Evolutionary conservation across 2,113 vertebrate genomes (phyloP).

Genomic region (Cyanoramphus novaezelandiae): DNA sequence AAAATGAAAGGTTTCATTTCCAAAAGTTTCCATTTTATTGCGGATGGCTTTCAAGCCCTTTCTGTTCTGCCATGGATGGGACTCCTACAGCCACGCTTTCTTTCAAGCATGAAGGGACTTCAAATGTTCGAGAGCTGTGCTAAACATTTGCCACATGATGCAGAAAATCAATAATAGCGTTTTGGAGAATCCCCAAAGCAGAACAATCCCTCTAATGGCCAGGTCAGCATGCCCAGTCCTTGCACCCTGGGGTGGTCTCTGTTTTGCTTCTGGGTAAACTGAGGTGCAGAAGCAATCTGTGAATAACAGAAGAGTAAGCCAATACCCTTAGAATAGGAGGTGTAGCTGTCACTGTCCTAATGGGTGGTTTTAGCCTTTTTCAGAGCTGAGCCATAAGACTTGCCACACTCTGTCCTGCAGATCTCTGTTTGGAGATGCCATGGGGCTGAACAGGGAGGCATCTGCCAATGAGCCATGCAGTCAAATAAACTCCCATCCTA

Average conservation of each 20-base stretch:
- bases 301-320: background rate
- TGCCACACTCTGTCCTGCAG: background rate
- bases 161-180: background rate
- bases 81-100: slow-evolving; percentile 31
- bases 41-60: background rate
- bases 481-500: background rate
- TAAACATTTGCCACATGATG: background rate
- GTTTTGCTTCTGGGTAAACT: background rate
- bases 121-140: background rate
- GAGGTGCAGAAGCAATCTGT: background rate
- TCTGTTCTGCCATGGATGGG: background rate
- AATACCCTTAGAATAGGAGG: background rate
- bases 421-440: background rate
- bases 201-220: background rate
- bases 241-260: background rate
- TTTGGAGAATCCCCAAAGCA: background rate
- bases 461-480: background rate
- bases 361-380: background rate
- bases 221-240: background rate
- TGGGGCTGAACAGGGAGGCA: background rate
- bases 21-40: background rate
- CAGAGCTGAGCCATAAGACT: background rate
- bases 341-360: background rate
- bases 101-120: slow-evolving; percentile 18
- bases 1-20: slow-evolving; percentile 36